These are phyloP conservation scores for Ennomos erosarius DNA, from an alignment of 2,888 invertebrate species.

Conservation along the genomic window DNA sequence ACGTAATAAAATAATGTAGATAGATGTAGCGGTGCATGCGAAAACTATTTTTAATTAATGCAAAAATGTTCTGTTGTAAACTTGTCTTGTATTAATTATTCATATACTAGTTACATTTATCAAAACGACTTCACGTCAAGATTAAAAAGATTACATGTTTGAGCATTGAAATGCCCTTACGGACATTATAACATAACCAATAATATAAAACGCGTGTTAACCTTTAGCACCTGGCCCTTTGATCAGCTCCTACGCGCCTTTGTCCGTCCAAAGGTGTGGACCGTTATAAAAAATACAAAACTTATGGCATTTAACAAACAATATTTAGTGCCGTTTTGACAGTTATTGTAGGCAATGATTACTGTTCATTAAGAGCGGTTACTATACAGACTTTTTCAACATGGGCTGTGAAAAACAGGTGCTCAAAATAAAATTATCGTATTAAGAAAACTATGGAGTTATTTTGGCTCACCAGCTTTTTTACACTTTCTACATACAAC, in stretches of 20 bases:
- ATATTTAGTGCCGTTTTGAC: conserved; percentile 83
- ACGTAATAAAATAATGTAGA: no score
- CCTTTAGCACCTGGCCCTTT: conserved; percentile 68
- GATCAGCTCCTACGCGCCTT: conserved; percentile 61
- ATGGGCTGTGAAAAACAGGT: conserved; percentile 66
- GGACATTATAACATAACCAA: conserved; percentile 44
- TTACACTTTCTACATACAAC: no score
- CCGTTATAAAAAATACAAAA: conserved; percentile 77
- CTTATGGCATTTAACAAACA: conserved; percentile 81
- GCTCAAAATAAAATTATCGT: conserved; percentile 44
- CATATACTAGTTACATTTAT: no score
- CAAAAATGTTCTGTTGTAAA: no score
- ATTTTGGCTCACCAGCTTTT: no score
- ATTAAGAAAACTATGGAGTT: conserved; percentile 6
- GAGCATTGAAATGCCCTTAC: conserved; percentile 53
- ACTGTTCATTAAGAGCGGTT: conserved; percentile 72
- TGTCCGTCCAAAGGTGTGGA: conserved; percentile 76
- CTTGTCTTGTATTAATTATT: no score
- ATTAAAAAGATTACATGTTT: conserved; percentile 49
- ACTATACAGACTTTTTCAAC: conserved; percentile 65
- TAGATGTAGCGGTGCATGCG: no score
- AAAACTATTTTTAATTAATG: no score
- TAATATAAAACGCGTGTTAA: conserved; percentile 59
- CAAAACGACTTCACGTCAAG: conserved; percentile 19
- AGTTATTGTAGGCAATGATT: conserved; percentile 82